Conservation (phyloP, 1,140 invertebrate genomes). For the Trigoniulus corallinus region DNA sequence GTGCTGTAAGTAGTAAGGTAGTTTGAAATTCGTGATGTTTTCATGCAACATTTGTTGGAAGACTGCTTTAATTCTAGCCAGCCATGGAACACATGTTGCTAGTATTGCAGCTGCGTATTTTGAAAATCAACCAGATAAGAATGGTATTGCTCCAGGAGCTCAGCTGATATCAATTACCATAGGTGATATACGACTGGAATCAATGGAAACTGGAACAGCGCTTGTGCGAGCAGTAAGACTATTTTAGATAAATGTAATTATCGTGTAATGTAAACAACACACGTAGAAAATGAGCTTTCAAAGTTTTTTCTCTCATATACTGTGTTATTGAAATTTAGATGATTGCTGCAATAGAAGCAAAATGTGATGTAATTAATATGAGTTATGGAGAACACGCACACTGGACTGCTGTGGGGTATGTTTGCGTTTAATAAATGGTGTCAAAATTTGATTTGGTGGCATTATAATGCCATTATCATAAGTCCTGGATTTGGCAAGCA, state of each 20-base stretch:
- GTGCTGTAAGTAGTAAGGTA: slow-evolving; percentile 54
- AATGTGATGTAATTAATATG: slow-evolving; percentile 84
- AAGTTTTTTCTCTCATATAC: slow-evolving; percentile 26
- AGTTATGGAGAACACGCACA: slow-evolving; percentile 91
- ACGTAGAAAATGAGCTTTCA: slow-evolving; percentile 14
- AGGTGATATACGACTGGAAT: slow-evolving; percentile 66
- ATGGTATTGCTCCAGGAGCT: slow-evolving; percentile 91
- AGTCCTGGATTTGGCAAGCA: no score
- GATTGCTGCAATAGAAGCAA: slow-evolving; percentile 31
- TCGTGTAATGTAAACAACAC: slow-evolving; percentile 44
- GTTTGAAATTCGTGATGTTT: slow-evolving; percentile 1
- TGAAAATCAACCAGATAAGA: slow-evolving; percentile 70
- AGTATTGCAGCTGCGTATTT: slow-evolving; percentile 87
- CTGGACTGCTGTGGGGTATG: slow-evolving; percentile 75
- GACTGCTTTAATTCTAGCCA: slow-evolving; percentile 38
- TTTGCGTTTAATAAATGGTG: slow-evolving; percentile 9
- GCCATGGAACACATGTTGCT: slow-evolving; percentile 93
- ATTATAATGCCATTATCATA: background rate
- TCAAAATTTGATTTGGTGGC: slow-evolving; percentile 1
- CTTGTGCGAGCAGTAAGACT: slow-evolving; percentile 77
- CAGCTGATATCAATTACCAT: slow-evolving; percentile 88
- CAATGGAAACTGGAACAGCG: slow-evolving; percentile 93
- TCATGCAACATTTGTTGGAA: background rate
- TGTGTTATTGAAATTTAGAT: slow-evolving; percentile 23
- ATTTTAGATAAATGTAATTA: no score